phyloP scores from a whole-genome alignment of 1,140 invertebrate species.

The Habropoda laboriosa region DNA sequence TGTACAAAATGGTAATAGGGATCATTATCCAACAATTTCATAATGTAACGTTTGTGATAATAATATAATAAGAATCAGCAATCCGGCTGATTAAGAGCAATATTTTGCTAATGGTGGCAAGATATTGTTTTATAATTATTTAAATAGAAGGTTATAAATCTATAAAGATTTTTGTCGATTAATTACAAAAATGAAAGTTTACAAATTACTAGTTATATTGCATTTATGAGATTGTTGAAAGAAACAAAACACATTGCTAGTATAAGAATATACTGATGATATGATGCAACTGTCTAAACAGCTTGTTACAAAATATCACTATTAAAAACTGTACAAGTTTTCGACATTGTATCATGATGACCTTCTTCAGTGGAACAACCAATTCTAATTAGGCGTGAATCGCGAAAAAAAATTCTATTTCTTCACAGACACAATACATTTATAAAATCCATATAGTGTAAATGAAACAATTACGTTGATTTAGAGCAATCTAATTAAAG shows the following conservation, averaged over 20 bases:
- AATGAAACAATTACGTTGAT: conserved; percentile 8
- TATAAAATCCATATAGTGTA: conserved; percentile 26
- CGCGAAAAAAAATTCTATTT: conserved; percentile 25
- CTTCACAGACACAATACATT: conserved; percentile 22
- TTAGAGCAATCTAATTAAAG: conserved; percentile 52
- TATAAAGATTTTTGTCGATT: conserved; percentile 35
- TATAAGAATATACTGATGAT: conserved; percentile 59
- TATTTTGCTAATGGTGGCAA: conserved; percentile 49
- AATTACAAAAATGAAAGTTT: conserved; percentile 36
- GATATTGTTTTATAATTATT: conserved; percentile 48
- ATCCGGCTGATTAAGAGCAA: conserved; percentile 49
- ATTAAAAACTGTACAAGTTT: conserved; percentile 34
- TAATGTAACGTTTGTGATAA: conserved; percentile 65
- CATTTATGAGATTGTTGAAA: conserved; percentile 67
- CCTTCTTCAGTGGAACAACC: conserved; percentile 32
- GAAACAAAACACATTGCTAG: conserved; percentile 58
- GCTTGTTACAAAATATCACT: conserved; percentile 51
- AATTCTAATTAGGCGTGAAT: conserved; percentile 10
- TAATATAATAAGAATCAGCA: conserved; percentile 51
- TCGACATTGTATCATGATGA: conserved; percentile 24
- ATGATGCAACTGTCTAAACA: conserved; percentile 58
- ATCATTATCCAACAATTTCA: conserved; percentile 69
- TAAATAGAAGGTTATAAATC: conserved; percentile 24
- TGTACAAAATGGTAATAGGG: conserved; percentile 71
- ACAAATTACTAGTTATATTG: conserved; percentile 48